Conservation (phyloP, 1,140 invertebrate species). For the Atta cephalotes region DNA sequence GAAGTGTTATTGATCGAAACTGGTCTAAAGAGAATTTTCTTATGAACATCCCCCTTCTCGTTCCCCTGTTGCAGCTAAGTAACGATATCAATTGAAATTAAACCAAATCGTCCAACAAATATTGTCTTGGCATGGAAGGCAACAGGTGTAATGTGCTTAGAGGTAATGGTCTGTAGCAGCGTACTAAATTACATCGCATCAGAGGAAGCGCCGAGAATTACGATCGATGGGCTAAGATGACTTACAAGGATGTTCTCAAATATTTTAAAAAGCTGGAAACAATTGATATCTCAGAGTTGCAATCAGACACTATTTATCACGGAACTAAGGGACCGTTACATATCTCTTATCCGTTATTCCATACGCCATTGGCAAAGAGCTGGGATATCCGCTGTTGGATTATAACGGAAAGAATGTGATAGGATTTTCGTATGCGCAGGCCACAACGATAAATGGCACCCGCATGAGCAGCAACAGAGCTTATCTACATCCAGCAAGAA, state of each 20-base stretch:
- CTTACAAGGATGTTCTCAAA: constrained; percentile 92
- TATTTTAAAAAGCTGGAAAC: constrained; percentile 94
- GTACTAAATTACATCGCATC: constrained; percentile 95
- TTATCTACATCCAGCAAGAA: constrained; percentile 89
- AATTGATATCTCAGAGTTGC: constrained; percentile 87
- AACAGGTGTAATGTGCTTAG: constrained; percentile 90
- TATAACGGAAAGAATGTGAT: constrained; percentile 90
- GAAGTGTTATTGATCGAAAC: constrained; percentile 91
- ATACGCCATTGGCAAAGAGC: constrained; percentile 88
- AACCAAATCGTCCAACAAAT: constrained; percentile 87
- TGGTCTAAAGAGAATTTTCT: constrained; percentile 87
- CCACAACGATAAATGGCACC: constrained; percentile 90
- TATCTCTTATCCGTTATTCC: constrained; percentile 87
- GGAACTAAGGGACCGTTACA: constrained; percentile 88
- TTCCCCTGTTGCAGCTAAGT: constrained; percentile 88
- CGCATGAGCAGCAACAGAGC: constrained; percentile 92
- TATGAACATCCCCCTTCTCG: constrained; percentile 90
- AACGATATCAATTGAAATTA: constrained; percentile 89
- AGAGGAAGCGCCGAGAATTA: constrained; percentile 92
- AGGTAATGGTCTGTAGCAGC: constrained; percentile 93
- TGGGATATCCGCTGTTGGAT: constrained; percentile 90
- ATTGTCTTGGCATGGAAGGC: constrained; percentile 85
- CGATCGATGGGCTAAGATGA: constrained; percentile 91
- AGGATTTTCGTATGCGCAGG: constrained; percentile 89
- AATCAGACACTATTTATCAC: constrained; percentile 87